Evolutionary conservation across 2,797 vertebrate species (phyloP), one percentile per base, ranked within the genome.

Genomic region (Gymnothorax javanicus): DNA sequence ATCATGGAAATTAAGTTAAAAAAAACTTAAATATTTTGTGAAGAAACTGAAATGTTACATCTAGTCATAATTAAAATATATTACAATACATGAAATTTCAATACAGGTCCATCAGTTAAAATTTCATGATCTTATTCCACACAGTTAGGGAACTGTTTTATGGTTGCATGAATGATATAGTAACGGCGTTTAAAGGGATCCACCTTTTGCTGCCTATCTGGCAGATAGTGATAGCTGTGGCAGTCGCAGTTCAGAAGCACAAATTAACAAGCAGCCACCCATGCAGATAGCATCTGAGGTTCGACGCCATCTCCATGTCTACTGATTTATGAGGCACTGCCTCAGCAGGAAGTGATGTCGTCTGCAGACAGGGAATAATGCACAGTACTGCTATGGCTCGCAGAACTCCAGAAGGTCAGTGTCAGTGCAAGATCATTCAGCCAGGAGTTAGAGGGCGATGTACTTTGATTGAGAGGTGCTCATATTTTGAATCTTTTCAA

Each of bases 231-330:
- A 27, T 33, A 50, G 56, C 17, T 87, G 64, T n/a, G n/a, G 20
- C 64, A 75, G 71, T 88, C 59, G 62, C 59, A 84, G n/a, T 85
- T 77, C 54, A 50, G 50, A 84, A 79, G 83, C 75, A 85, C 86
- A 73, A 60, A 71, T 64, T 25, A 69, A 57, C 58, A 86, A 27
- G 62, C 85, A 85, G 84, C 73, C 86, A 87, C 64, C 69, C 86
- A 88, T 12, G 71, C 58, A 86, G 71, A 88, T 86, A 85, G 81
- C 87, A 83, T 86, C 87, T 89, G 85, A 75, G 81, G 75, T 50
- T 60, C n/a, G 60, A 81, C 87, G 83, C 84, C 25, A 64, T 89
- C 85, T 88, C 85, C 52, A 50, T 54, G 54, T 33, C 82, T 77
- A 83, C 57, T 87, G 87, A 87, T 86, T 90, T 87, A 87, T 88